A percentile compares a stretch with the other conserved stretches of the same genome.
Evolutionary conservation across 2,888 invertebrate genomes (phyloP).

Genomic region (Hipparchia semele): DNA sequence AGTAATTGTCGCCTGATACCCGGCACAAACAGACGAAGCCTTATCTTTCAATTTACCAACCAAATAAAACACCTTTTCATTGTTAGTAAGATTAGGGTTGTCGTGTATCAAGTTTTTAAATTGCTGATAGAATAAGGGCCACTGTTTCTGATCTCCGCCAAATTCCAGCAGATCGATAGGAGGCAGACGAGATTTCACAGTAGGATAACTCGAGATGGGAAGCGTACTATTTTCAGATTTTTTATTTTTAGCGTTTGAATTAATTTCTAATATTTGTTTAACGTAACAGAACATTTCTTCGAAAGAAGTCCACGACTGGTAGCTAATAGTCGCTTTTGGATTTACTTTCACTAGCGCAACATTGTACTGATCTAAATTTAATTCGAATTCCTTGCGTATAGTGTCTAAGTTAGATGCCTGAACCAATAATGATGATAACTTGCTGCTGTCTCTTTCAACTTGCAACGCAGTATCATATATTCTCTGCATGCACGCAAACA

Average conservation of each 20-base stretch:
- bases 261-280: neutral
- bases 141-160: slow-evolving; percentile 26
- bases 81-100: slow-evolving; percentile 26
- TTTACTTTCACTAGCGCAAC: neutral
- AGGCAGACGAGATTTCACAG: neutral
- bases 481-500: no score
- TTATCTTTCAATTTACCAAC: slow-evolving; percentile 33
- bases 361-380: slow-evolving; percentile 1
- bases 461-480: no score
- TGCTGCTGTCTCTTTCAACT: no score
- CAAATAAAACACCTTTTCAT: slow-evolving; percentile 34
- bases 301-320: neutral
- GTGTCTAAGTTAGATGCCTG: neutral
- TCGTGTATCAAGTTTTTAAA: slow-evolving; percentile 30
- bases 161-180: slow-evolving; percentile 22
- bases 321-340: neutral
- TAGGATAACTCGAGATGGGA: no score
- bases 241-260: neutral
- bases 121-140: slow-evolving; percentile 32
- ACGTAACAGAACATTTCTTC: neutral
- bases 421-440: slow-evolving; percentile 1
- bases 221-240: neutral
- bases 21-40: slow-evolving; percentile 29
- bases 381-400: slow-evolving; percentile 8
- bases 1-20: slow-evolving; percentile 34